Conservation (phyloP, 2,113 vertebrate genomes). For the Cinclus cinclus region DNA sequence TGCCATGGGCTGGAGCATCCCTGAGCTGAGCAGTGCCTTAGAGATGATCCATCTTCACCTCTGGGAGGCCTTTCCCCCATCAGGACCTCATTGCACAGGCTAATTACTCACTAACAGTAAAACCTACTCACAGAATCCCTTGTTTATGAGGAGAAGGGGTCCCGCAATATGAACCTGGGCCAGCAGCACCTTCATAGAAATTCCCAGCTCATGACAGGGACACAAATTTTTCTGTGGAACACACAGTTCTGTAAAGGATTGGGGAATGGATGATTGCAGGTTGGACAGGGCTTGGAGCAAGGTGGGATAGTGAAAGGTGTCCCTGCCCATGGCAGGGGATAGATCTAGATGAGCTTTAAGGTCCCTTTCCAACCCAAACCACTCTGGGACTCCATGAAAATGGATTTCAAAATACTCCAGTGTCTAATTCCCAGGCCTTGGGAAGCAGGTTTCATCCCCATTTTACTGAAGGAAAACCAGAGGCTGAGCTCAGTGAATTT, state of each 20-base stretch:
- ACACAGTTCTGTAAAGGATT: accelerated
- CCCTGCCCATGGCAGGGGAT: not conserved
- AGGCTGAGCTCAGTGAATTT: not conserved
- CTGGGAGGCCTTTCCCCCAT: not conserved
- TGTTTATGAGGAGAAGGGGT: not conserved
- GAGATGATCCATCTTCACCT: not conserved
- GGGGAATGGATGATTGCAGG: not conserved
- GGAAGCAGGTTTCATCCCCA: not conserved
- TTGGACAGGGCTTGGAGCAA: not conserved
- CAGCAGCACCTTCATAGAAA: not conserved
- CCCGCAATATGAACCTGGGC: not conserved
- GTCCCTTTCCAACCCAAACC: not conserved
- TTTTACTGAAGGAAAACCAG: not conserved
- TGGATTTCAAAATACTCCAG: not conserved
- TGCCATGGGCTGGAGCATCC: not conserved
- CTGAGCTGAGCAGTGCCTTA: not conserved
- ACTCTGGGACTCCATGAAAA: not conserved
- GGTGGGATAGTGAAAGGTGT: not conserved
- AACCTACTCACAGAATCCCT: not conserved
- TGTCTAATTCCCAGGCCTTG: not conserved
- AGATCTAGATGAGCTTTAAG: not conserved
- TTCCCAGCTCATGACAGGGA: not conserved
- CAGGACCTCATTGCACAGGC: not conserved
- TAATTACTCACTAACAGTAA: not conserved
- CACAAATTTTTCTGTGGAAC: not conserved